phyloP scores from a whole-genome alignment of 2,888 invertebrate genomes.

The Lypha dubia region DNA sequence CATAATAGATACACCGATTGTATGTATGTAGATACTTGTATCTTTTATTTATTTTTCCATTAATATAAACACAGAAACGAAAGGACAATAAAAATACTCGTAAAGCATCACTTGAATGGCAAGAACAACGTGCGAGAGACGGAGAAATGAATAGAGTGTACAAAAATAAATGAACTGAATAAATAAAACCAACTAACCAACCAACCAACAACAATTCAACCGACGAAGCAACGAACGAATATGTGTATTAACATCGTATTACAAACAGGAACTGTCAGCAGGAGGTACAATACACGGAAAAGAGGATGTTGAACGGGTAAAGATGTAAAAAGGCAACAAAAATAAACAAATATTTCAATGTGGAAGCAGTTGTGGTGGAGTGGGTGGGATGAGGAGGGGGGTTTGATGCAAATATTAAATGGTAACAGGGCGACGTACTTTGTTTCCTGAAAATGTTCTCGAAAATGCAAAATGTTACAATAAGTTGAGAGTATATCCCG shows the following conservation, averaged over 20 bases:
- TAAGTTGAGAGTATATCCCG: slow-evolving; percentile 80
- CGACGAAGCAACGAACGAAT: slow-evolving; percentile 47
- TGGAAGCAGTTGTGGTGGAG: slow-evolving; percentile 4
- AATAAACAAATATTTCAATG: slow-evolving; percentile 55
- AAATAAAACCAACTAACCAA: slow-evolving; percentile 50
- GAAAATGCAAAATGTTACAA: slow-evolving; percentile 81
- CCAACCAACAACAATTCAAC: too few relatives aligned
- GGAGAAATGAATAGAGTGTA: neutral
- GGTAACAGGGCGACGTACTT: slow-evolving; percentile 83
- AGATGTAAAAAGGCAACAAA: slow-evolving; percentile 47
- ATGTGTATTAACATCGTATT: slow-evolving; percentile 61
- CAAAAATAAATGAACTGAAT: slow-evolving; percentile 58
- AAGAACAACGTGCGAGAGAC: neutral
- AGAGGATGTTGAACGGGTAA: slow-evolving; percentile 69
- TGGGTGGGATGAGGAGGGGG: neutral
- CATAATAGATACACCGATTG: slow-evolving; percentile 22
- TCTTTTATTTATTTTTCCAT: slow-evolving; percentile 14
- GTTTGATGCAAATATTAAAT: slow-evolving; percentile 73
- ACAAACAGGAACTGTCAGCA: slow-evolving; percentile 72
- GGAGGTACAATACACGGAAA: slow-evolving; percentile 68
- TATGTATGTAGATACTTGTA: slow-evolving; percentile 6
- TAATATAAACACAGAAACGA: slow-evolving; percentile 41
- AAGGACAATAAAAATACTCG: slow-evolving; percentile 19
- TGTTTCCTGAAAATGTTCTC: slow-evolving; percentile 84
- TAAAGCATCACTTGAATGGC: slow-evolving; percentile 33